phyloP scores from a whole-genome alignment of 2,113 vertebrate genomes.

The Plectropomus leopardus region DNA sequence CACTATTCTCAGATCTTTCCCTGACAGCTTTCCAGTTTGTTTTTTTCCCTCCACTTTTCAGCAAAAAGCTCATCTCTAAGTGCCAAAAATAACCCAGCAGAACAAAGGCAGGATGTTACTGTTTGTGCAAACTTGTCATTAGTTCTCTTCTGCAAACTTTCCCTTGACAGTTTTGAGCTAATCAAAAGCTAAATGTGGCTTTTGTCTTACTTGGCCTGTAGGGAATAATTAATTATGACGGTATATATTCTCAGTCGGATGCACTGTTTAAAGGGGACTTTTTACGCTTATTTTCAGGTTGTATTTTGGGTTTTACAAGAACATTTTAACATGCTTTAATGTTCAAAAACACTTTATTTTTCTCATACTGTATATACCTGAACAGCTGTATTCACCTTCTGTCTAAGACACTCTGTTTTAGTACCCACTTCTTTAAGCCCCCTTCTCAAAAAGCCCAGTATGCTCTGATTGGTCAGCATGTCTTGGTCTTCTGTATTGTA shows the following conservation, averaged over 20 bases:
- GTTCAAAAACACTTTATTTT: no score
- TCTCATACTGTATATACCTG: no score
- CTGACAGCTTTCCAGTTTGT: conserved; percentile 76
- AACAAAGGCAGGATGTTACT: conserved; percentile 78
- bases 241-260: conserved; percentile 47
- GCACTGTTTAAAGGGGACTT: conserved; percentile 32
- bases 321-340: no score
- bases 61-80: conserved; percentile 69
- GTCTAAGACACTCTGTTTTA: no score
- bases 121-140: conserved; percentile 77
- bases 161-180: conserved; percentile 69
- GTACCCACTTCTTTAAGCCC: no score
- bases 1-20: conserved; percentile 73
- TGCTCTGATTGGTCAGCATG: no score
- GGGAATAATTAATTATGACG: conserved; percentile 71
- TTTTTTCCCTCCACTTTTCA: conserved; percentile 61
- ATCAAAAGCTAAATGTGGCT: conserved; percentile 72
- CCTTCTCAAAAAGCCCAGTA: no score
- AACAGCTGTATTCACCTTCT: no score
- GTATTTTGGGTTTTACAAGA: no score
- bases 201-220: conserved; percentile 58
- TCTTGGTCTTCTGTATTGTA: no score
- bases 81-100: conserved; percentile 75
- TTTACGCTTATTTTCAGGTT: no score
- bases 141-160: conserved; percentile 73